Base-by-base conservation (phyloP, 2,888 invertebrate species). In the Euplexia lucipara region DNA sequence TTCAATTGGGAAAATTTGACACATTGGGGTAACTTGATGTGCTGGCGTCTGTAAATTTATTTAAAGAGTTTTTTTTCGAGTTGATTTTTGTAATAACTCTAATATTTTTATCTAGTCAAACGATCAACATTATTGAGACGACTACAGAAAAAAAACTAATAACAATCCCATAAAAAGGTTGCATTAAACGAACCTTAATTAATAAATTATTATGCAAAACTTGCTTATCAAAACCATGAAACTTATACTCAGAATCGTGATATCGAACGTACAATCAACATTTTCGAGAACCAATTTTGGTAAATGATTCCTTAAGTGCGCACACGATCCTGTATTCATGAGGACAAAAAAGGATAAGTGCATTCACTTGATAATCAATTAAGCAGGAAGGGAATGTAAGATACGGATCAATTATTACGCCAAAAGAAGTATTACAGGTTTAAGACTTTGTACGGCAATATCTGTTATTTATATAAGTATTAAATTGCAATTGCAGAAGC, bases 291-390 rank as follows among this genome's bases (percentile, higher is more conserved):
- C 30, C 49, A n/a, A 42, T 75, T 70, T 51, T 51, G 45, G 58
- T 63, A 58, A 75, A 75, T 70, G 42, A 54, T 53, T 58, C 45
- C 39, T 35, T 59, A 73, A 62, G n/a, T 70, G 47, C 2, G 42
- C 20, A 66, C 41, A 56, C 14, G 37, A 37, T 70, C 26, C 20
- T 39, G 42, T 39, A 49, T 57, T 56, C 39, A 62, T n/a, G 57
- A 53, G 44, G 42, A 48, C 48, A n/a, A 35, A 70, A 63, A 63
- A 39, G 34, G 37, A 35, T 39, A 4, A 75, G 49, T 51, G 49
- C 41, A 54, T 51, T 47, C 58, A 20, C 54, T 44, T 58, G 32
- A 52, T 56, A 75, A 54, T 75, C 70, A 75, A 70, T 73, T 63
- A 70, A 70, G 54, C 58, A 44, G 70, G 45, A 70, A 73, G n/a